These are phyloP conservation scores for Drosophila melanica DNA, from an alignment of 1,140 invertebrate genomes.

Conservation along the genomic window DNA sequence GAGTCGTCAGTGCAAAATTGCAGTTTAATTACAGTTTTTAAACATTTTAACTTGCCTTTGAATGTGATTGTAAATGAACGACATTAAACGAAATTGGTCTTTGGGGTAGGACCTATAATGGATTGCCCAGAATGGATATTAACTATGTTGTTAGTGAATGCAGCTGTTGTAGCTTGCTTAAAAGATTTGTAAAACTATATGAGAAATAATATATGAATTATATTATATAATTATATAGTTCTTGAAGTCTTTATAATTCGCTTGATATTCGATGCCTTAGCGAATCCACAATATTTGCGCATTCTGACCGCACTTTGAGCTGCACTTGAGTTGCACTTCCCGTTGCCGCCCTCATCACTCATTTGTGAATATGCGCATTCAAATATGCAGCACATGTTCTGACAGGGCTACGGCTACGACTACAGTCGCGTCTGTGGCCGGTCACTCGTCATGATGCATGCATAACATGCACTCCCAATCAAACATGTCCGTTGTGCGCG, in stretches of 20 bases:
- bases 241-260: conserved; percentile 1
- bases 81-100: conserved; percentile 49
- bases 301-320: conserved; percentile 40
- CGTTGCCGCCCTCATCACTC: conserved; percentile 12
- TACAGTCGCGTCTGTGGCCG: conserved; percentile 14
- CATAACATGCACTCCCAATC: conserved; percentile 65
- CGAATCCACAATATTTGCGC: conserved; percentile 28
- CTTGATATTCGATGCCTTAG: conserved; percentile 9
- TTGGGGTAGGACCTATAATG: neutral
- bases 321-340: conserved; percentile 44
- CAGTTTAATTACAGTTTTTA: conserved; percentile 61
- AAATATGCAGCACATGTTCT: conserved; percentile 60
- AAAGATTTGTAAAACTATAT: too few species aligned
- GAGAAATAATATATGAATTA: too few species aligned
- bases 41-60: conserved; percentile 49
- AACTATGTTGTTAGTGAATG: neutral
- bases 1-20: conserved; percentile 47
- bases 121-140: neutral
- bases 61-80: conserved; percentile 45
- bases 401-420: conserved; percentile 23
- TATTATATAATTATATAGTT: too few species aligned
- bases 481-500: conserved; percentile 54
- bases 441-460: conserved; percentile 52
- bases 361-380: conserved; percentile 51
- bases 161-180: too few species aligned